Evolutionary conservation across 2,888 invertebrate genomes (phyloP), one percentile per base, ranked within the genome.

Genomic region (Acrocera orbiculus): DNA sequence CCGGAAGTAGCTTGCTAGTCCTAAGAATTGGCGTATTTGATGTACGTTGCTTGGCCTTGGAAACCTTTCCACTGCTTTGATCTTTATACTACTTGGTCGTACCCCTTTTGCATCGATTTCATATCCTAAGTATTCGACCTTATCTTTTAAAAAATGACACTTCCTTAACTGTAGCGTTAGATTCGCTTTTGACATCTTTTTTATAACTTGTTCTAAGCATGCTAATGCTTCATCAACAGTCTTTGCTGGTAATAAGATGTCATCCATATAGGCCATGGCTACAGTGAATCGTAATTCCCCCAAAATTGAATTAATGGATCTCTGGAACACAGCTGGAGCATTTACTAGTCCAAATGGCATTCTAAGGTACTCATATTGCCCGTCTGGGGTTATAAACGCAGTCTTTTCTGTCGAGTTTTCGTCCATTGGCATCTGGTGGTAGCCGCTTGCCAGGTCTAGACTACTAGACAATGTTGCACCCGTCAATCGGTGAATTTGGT

Each of bases 1-100:
- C 2, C 48, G 37, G 33, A 50, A 49, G 30, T 44, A 51, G 1
- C 41, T 37, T 2, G 48, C 44, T 6, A 51, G 20, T 14, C 47
- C 49, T 30, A 22, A n/a, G n/a, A 22, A 22, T 22, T 3, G 9
- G 9, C n/a, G 22, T 4, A 22, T 2, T 10, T 22, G 10, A 6
- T 7, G 4, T 4, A 22, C 8, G 10, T 22, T 22, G 8, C 10
- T 4, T 22, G 22, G 22, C 8, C 8, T 9, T 3, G 22, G 22
- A 22, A 44, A 34, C 6, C 44, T 30, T 13, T 27, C 6, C 4
- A 52, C 20, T 3, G 45, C 45, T 19, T 35, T 32, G 4, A 44
- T 40, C 44, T 49, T 52, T 9, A 32, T 23, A 32, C 19, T 8
- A 9, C 42, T 42, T 2, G 47, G 46, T 27, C 39, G 23, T 13